Evolutionary conservation across 2,888 invertebrate species (phyloP).

Genomic region (Neoaliturus tenellus): DNA sequence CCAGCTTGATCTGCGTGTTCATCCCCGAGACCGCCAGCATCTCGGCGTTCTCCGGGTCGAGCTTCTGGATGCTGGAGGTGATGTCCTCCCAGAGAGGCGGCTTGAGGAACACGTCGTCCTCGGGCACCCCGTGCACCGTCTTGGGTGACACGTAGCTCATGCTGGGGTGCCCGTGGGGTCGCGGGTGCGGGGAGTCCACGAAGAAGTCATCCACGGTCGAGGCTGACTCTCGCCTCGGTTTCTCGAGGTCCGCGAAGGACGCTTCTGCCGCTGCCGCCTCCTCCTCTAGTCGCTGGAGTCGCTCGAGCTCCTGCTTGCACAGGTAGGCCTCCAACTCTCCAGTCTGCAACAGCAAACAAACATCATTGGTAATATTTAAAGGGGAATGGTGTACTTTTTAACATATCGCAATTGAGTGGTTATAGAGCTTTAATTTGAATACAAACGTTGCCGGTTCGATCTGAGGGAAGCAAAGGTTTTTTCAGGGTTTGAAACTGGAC

Average conservation of each 20-base stretch:
- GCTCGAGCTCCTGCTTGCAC: conserved; percentile 84
- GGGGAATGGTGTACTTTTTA: too few relatives aligned
- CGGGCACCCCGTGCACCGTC: conserved; percentile 73
- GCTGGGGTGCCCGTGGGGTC: conserved; percentile 67
- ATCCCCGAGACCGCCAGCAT: conserved; percentile 77
- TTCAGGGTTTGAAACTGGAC: too few relatives aligned
- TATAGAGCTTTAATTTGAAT: too few relatives aligned
- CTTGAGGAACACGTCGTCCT: conserved; percentile 91
- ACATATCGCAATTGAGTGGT: too few relatives aligned
- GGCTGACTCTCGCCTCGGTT: conserved; percentile 78
- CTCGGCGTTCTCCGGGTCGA: conserved; percentile 93
- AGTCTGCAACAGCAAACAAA: conserved; percentile 58
- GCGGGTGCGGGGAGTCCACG: conserved; percentile 75
- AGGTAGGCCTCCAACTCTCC: conserved; percentile 88
- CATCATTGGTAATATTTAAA: too few relatives aligned
- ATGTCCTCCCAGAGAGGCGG: conserved; percentile 94
- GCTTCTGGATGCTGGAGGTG: conserved; percentile 91
- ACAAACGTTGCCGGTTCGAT: too few relatives aligned
- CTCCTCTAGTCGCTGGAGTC: conserved; percentile 78
- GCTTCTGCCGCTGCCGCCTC: conserved; percentile 73
- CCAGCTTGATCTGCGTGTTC: conserved; percentile 83
- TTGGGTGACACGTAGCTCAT: conserved; percentile 77
- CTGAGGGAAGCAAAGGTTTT: too few relatives aligned
- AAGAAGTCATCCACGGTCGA: conserved; percentile 82
- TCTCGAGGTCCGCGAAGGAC: conserved; percentile 68